A percentile compares a stretch with the other conserved stretches of the same genome.
These are phyloP conservation scores for Microchrysa polita DNA, from an alignment of 2,888 invertebrate species.

Conservation along the genomic window DNA sequence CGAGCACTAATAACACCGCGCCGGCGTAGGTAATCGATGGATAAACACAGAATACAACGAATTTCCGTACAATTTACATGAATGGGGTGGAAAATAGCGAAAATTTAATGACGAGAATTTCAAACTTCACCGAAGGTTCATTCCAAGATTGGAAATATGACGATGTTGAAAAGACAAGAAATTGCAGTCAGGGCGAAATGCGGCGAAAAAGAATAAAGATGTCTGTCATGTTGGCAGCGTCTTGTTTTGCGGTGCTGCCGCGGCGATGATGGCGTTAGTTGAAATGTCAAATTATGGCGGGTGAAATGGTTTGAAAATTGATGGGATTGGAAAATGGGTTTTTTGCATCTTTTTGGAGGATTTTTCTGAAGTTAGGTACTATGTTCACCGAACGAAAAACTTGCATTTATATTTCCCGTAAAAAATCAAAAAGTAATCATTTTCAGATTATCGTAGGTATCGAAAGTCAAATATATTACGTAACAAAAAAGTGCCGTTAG, in stretches of 20 bases:
- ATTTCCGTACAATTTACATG: not conserved
- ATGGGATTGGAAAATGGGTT: no score
- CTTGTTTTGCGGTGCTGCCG: not conserved
- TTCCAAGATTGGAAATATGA: conserved; percentile 3
- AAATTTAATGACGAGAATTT: conserved; percentile 15
- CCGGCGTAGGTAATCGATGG: not conserved
- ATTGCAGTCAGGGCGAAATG: no score
- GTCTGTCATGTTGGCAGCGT: conserved; percentile 25
- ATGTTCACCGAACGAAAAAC: no score
- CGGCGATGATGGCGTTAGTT: not conserved
- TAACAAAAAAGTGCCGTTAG: no score
- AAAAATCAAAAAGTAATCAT: no score
- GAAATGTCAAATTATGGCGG: not conserved
- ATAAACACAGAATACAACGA: not conserved
- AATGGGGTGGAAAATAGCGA: not conserved
- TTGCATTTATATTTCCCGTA: no score
- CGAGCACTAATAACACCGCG: not conserved
- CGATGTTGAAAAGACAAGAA: no score
- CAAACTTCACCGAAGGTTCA: conserved; percentile 39
- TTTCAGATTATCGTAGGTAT: no score
- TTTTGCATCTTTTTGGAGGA: no score
- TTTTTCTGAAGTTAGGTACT: no score
- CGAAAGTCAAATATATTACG: no score
- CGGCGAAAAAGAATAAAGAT: not conserved
- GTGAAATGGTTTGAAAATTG: no score